phyloP scores from a whole-genome alignment of 2,888 invertebrate genomes.

The Perizoma affinitatum region DNA sequence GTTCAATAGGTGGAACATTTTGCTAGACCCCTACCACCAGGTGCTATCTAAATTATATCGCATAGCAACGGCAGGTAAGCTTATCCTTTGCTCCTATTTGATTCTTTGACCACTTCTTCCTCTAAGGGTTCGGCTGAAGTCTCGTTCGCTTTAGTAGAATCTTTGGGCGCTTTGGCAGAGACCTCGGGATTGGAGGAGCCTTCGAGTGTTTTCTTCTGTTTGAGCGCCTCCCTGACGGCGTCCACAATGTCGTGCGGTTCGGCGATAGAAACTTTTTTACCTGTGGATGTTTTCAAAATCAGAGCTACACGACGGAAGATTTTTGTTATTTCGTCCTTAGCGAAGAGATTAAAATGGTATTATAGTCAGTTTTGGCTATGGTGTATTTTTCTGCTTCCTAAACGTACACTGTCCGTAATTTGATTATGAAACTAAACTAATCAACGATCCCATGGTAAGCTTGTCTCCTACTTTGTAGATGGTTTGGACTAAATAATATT shows the following conservation, averaged over 20 bases:
- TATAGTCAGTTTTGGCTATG: no score
- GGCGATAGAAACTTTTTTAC: conserved; percentile 85
- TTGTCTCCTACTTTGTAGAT: no score
- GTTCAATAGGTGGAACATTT: not conserved
- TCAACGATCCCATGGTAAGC: no score
- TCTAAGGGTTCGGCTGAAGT: conserved; percentile 48
- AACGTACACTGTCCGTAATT: no score
- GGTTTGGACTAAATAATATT: no score
- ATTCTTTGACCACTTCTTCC: conserved; percentile 67
- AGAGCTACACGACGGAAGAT: no score
- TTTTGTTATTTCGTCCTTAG: no score
- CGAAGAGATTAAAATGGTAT: no score
- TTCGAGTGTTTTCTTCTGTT: conserved; percentile 72
- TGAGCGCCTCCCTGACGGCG: conserved; percentile 85
- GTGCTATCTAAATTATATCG: not conserved
- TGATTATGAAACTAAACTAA: no score
- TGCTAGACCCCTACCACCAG: conserved; percentile 3
- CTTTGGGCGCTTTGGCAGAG: conserved; percentile 3
- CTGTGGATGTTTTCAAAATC: conserved; percentile 65
- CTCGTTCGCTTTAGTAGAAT: conserved; percentile 47
- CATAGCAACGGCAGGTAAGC: not conserved
- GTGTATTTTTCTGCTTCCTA: no score
- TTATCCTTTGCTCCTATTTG: conserved; percentile 76
- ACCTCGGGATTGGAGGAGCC: conserved; percentile 31
- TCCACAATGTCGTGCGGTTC: conserved; percentile 85